Conservation (phyloP, 2,113 vertebrate species). For the Silurus glanis region DNA sequence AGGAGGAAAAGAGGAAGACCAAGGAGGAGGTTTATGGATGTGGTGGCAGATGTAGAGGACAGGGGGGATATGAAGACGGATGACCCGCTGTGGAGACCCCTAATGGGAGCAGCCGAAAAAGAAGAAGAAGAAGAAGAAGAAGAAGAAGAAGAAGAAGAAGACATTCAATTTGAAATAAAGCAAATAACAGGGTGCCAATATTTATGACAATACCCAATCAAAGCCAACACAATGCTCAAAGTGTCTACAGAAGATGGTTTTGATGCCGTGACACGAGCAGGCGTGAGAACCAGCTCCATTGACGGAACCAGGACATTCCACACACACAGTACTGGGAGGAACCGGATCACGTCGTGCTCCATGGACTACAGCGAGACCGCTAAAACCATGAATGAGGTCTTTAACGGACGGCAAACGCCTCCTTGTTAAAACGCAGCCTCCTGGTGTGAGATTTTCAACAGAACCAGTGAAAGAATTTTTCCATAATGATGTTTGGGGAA, state of each 20-base stretch:
- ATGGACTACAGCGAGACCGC: not conserved
- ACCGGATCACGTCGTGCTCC: not conserved
- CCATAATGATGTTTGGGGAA: not conserved
- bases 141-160: too few relatives aligned
- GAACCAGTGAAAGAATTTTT: not conserved
- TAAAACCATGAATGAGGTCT: not conserved
- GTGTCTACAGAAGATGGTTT: not conserved
- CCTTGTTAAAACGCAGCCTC: not conserved
- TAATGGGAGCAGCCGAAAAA: too few relatives aligned
- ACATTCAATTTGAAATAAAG: not conserved
- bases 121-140: too few relatives aligned
- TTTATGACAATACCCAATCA: not conserved
- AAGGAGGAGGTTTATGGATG: too few relatives aligned
- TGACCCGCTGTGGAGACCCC: too few relatives aligned
- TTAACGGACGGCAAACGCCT: not conserved
- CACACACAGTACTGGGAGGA: not conserved
- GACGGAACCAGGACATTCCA: not conserved
- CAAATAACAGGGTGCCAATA: not conserved
- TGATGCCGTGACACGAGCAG: not conserved
- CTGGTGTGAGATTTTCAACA: not conserved
- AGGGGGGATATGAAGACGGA: too few relatives aligned
- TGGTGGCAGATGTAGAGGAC: too few relatives aligned
- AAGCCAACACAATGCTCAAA: not conserved
- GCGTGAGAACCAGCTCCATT: slow-evolving; percentile 13
- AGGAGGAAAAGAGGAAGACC: too few relatives aligned